Evolutionary conservation across 2,888 invertebrate genomes (phyloP).

Genomic region (Chromoteleia sp.): DNA sequence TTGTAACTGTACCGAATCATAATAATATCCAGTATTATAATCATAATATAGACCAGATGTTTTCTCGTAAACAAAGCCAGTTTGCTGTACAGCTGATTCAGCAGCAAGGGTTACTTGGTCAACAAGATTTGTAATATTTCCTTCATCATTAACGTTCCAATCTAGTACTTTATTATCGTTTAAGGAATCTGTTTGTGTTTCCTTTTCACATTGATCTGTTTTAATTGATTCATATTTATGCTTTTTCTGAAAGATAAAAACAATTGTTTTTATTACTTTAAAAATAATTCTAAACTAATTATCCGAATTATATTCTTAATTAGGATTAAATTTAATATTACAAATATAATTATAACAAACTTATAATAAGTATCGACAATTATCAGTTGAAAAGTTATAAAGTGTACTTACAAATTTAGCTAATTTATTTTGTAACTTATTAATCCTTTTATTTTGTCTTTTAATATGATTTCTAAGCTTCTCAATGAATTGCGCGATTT

Average conservation of each 20-base stretch:
- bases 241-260: conserved; percentile 46
- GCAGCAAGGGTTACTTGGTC: conserved; percentile 93
- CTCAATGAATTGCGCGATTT: conserved; percentile 85
- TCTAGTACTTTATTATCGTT: conserved; percentile 71
- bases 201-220: conserved; percentile 30
- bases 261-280: conserved; percentile 7
- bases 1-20: conserved; percentile 89
- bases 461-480: conserved; percentile 86
- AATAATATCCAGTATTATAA: conserved; percentile 95
- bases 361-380: not conserved
- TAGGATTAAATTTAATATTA: too few species aligned
- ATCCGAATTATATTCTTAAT: too few species aligned
- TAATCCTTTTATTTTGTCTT: conserved; percentile 87
- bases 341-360: too few species aligned
- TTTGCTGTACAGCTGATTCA: conserved; percentile 88
- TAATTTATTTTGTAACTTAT: conserved; percentile 87
- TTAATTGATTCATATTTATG: conserved; percentile 28
- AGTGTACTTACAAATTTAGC: conserved; percentile 85
- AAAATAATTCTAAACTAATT: too few species aligned
- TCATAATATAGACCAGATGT: conserved; percentile 95
- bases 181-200: conserved; percentile 76
- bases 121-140: conserved; percentile 85
- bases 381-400: not conserved
- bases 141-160: conserved; percentile 74
- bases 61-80: conserved; percentile 94